phyloP scores from a whole-genome alignment of 2,113 vertebrate species.

The Pycnonotus jocosus region DNA sequence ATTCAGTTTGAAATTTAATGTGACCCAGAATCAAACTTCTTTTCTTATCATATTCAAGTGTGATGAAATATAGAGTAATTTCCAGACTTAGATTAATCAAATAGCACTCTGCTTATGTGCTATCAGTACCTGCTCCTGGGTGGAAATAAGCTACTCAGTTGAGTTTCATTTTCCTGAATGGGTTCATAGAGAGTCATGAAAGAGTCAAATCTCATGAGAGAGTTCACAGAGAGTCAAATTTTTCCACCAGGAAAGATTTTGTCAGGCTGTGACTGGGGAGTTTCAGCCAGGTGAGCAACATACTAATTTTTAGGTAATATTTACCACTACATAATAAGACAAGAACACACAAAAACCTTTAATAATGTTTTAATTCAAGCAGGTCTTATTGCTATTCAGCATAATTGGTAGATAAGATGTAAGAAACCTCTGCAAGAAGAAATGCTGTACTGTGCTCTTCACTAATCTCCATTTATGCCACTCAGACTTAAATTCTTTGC shows the following conservation, averaged over 20 bases:
- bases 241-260: background rate
- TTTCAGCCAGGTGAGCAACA: background rate
- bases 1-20: background rate
- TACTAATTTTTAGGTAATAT: background rate
- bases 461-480: background rate
- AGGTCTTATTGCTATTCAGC: background rate
- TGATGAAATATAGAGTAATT: background rate
- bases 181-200: background rate
- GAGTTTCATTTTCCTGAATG: background rate
- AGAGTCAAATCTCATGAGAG: background rate
- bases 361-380: background rate
- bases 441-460: background rate
- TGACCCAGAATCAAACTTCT: background rate
- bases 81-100: background rate
- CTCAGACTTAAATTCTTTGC: conserved; percentile 2
- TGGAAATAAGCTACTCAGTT: background rate
- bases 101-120: background rate
- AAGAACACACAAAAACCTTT: background rate
- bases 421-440: background rate
- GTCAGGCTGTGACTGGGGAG: background rate
- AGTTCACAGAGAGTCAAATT: too few species aligned
- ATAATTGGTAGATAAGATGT: background rate
- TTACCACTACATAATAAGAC: background rate
- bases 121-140: background rate
- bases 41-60: background rate